These are phyloP conservation scores for Phalacrocorax aristotelis DNA, from an alignment of 2,113 vertebrate species.

Conservation along the genomic window DNA sequence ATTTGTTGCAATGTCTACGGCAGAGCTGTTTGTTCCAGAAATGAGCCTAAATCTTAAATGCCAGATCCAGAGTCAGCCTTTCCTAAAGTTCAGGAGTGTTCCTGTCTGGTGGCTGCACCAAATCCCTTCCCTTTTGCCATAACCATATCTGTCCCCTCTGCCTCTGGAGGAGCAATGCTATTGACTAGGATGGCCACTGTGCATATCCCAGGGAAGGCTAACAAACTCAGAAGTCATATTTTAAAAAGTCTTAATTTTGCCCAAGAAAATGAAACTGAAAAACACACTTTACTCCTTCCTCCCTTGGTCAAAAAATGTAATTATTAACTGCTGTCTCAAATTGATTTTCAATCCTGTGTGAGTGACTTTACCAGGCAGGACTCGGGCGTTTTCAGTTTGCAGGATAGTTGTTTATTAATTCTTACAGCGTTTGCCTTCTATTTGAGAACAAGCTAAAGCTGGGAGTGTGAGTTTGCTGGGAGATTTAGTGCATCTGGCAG, in stretches of 20 bases:
- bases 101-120: background rate
- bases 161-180: background rate
- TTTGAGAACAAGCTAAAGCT: slow-evolving; percentile 24
- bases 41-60: background rate
- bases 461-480: background rate
- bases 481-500: slow-evolving; percentile 49
- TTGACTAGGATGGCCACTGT: background rate
- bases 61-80: background rate
- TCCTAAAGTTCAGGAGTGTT: background rate
- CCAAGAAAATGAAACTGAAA: background rate
- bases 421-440: slow-evolving; percentile 25
- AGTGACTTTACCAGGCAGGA: background rate
- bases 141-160: background rate
- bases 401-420: slow-evolving; percentile 40
- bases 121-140: background rate
- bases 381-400: background rate
- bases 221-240: background rate
- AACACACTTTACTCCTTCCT: background rate
- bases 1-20: background rate
- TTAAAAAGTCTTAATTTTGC: background rate
- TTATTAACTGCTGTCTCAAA: background rate
- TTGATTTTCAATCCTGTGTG: background rate
- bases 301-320: background rate
- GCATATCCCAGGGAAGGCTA: background rate
- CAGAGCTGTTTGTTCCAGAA: slow-evolving; percentile 11